phyloP scores from a whole-genome alignment of 2,888 invertebrate genomes.

The Tipula unca region DNA sequence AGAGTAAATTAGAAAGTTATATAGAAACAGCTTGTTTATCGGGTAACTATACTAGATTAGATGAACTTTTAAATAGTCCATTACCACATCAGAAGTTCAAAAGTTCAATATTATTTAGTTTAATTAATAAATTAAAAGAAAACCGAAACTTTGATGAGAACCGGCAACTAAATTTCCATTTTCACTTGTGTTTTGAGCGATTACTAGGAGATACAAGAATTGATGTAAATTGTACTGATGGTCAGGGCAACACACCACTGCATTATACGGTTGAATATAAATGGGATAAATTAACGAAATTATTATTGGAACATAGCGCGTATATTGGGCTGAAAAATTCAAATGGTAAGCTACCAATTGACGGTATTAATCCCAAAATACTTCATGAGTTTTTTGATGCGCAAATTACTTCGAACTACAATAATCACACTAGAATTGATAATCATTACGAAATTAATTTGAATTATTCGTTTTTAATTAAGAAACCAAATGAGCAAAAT shows the following conservation, averaged over 20 bases:
- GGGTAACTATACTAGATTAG: no score
- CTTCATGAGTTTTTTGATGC: constrained; percentile 64
- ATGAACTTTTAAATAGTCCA: no score
- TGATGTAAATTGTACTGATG: constrained; percentile 52
- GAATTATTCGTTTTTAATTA: constrained; percentile 58
- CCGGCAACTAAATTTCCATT: no score
- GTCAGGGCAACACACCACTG: constrained; percentile 58
- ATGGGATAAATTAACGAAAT: constrained; percentile 51
- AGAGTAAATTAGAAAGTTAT: no score
- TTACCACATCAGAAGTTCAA: no score
- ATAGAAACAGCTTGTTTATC: no score
- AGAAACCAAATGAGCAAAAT: constrained; percentile 40
- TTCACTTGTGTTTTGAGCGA: constrained; percentile 27
- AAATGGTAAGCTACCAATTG: constrained; percentile 59
- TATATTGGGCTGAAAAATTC: constrained; percentile 60
- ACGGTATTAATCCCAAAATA: constrained; percentile 58
- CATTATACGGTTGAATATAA: constrained; percentile 69
- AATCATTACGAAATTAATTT: constrained; percentile 63
- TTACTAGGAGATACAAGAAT: constrained; percentile 51
- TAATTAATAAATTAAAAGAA: no score
- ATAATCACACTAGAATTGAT: constrained; percentile 48
- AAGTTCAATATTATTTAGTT: no score
- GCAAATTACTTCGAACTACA: constrained; percentile 58
- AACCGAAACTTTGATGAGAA: no score
- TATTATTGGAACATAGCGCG: constrained; percentile 59